phyloP scores from a whole-genome alignment of 1,140 invertebrate genomes.

The Drosophila auraria region DNA sequence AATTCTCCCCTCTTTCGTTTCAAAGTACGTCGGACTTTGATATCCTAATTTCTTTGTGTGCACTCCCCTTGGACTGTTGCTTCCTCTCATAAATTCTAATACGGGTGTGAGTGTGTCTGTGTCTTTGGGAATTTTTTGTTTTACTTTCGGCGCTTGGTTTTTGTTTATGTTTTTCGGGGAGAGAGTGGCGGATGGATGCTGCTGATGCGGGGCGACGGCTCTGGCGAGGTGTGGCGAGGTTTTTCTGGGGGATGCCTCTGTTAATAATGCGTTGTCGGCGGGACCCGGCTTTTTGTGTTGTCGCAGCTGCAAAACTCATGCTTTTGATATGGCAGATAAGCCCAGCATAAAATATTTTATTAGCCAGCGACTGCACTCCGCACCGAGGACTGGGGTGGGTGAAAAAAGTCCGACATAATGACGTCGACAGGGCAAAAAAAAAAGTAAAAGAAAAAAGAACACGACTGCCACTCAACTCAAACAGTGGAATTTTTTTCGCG shows the following conservation, averaged over 20 bases:
- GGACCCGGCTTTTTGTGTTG: slow-evolving; percentile 61
- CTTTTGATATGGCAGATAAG: slow-evolving; percentile 78
- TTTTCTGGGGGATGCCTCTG: slow-evolving; percentile 29
- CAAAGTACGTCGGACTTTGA: not conserved
- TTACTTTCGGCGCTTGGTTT: slow-evolving; percentile 72
- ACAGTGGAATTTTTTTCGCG: slow-evolving; percentile 42
- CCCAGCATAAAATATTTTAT: slow-evolving; percentile 80
- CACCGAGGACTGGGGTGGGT: not conserved
- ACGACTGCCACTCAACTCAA: slow-evolving; percentile 51
- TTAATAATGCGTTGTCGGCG: slow-evolving; percentile 71
- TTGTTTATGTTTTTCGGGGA: slow-evolving; percentile 65
- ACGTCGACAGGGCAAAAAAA: slow-evolving; percentile 57
- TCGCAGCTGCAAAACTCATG: slow-evolving; percentile 70
- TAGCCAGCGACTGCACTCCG: slow-evolving; percentile 61
- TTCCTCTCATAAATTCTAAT: slow-evolving; percentile 79
- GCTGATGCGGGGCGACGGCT: slow-evolving; percentile 2
- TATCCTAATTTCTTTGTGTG: slow-evolving; percentile 11
- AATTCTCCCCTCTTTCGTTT: not conserved
- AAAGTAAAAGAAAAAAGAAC: not conserved
- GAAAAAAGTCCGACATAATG: slow-evolving; percentile 48
- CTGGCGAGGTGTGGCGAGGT: slow-evolving; percentile 10
- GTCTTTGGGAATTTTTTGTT: slow-evolving; percentile 61
- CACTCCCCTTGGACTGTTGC: slow-evolving; percentile 57
- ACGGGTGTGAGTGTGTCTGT: slow-evolving; percentile 40
- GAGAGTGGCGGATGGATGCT: slow-evolving; percentile 12